A percentile compares a stretch with the other conserved stretches of the same genome.
phyloP scores from a whole-genome alignment of 2,113 vertebrate species.

The Helogale parvula region DNA sequence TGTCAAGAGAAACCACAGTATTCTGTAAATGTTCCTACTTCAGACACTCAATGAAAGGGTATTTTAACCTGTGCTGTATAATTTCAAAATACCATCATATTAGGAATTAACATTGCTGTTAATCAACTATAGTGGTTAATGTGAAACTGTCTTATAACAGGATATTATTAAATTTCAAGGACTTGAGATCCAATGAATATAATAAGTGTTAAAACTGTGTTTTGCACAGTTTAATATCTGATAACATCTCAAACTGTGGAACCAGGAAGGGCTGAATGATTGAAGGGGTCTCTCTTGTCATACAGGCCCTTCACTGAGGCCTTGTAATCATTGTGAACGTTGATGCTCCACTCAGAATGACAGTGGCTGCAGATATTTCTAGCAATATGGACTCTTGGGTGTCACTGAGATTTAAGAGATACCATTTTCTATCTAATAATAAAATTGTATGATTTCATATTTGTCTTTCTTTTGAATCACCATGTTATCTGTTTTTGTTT shows the following conservation, averaged over 20 bases:
- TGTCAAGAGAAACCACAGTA: neutral
- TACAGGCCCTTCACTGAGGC: neutral
- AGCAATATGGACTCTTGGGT: neutral
- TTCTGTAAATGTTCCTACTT: neutral
- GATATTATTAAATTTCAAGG: neutral
- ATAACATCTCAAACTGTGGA: neutral
- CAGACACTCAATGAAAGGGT: neutral
- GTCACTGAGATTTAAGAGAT: neutral
- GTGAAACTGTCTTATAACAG: neutral
- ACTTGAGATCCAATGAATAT: neutral
- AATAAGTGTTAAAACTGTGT: neutral
- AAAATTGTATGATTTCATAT: neutral
- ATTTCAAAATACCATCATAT: constrained; percentile 11
- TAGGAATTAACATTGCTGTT: constrained; percentile 20
- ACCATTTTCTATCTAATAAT: neutral
- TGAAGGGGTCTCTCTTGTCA: neutral
- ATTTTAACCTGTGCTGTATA: neutral
- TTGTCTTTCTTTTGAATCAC: constrained; percentile 61
- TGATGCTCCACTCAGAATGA: neutral
- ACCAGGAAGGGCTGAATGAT: neutral
- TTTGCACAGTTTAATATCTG: neutral
- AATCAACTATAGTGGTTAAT: neutral
- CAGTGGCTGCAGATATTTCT: neutral
- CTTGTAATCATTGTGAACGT: neutral
- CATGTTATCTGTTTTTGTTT: constrained; percentile 77